These are phyloP conservation scores for Aporrectodea caliginosa DNA, from an alignment of 1,140 invertebrate genomes.

Conservation along the genomic window DNA sequence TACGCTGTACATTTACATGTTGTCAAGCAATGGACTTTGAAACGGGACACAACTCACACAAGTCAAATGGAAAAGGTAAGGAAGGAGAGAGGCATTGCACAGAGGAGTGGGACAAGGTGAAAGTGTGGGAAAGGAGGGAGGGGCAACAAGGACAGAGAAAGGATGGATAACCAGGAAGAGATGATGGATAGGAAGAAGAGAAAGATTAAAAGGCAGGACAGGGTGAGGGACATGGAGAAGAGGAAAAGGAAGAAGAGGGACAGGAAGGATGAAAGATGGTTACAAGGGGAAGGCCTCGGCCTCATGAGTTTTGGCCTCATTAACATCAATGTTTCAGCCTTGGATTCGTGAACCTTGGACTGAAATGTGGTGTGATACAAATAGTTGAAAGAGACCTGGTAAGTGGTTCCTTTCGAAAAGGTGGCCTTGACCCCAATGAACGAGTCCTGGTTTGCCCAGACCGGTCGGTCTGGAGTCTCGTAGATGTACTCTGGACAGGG, in stretches of 20 bases:
- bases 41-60: too few species aligned
- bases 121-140: too few species aligned
- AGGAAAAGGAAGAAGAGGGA: too few species aligned
- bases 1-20: background rate
- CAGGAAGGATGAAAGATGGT: too few species aligned
- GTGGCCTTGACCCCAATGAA: background rate
- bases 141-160: too few species aligned
- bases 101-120: too few species aligned
- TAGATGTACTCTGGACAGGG: background rate
- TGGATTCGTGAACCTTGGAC: background rate
- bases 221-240: too few species aligned
- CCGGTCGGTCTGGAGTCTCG: background rate
- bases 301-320: background rate
- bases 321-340: background rate
- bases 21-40: background rate
- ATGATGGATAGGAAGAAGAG: too few species aligned
- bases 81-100: too few species aligned
- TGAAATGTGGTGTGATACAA: background rate
- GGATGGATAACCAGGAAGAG: too few species aligned
- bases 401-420: background rate
- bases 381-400: background rate
- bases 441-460: background rate
- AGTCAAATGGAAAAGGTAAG: too few species aligned
- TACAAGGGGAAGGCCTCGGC: background rate
- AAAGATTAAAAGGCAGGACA: too few species aligned